Evolutionary conservation across 2,797 vertebrate genomes (phyloP), one percentile per base, ranked within the genome.

Genomic region (Coregonus ussuriensis): DNA sequence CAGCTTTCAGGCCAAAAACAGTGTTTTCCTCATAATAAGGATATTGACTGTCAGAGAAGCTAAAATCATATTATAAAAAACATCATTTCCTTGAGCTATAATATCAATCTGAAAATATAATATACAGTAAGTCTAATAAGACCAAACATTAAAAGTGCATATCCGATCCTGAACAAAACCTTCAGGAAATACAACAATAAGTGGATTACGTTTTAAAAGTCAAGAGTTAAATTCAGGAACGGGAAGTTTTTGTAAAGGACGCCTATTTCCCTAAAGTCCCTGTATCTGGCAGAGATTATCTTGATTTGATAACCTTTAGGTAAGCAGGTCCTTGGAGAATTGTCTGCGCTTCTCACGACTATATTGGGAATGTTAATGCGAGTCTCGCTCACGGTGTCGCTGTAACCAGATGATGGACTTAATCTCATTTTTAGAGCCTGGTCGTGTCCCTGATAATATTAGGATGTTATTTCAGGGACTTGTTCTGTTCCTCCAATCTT

Each of bases 361-460:
- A 77, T 79, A 72, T 65, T 62, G 79, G 80, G 81, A 84, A 88
- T 87, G 81, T 81, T 85, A 89, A 90, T 90, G 79, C 41, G 16
- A 35, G 56, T 71, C 2, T 56, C 80, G 80, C 83, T 83, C 83
- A 85, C 70, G 71, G 74, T 71, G 78, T 70, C 4, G 71, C 85
- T 80, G 52, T 83, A 86, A 86, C 80, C 81, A 82, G 81, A 91
- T 90, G 85, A 92, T 87, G 74, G 85, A 87, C 76, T 85, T 82
- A 71, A 83, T 86, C 84, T 88, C 54, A 5, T 65, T 91, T 89
- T 71, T 68, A 29, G 54, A 77, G 72, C 70, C 80, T 52, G 72
- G 72, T 72, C 71, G 67, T 82, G 47, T 74, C 47, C 72, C 75
- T 70, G 80, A 88, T 87, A 80, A 65, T 80, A 82, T 87, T 83